These are phyloP conservation scores for Varroa destructor DNA, from an alignment of 1,140 invertebrate species.

Conservation along the genomic window DNA sequence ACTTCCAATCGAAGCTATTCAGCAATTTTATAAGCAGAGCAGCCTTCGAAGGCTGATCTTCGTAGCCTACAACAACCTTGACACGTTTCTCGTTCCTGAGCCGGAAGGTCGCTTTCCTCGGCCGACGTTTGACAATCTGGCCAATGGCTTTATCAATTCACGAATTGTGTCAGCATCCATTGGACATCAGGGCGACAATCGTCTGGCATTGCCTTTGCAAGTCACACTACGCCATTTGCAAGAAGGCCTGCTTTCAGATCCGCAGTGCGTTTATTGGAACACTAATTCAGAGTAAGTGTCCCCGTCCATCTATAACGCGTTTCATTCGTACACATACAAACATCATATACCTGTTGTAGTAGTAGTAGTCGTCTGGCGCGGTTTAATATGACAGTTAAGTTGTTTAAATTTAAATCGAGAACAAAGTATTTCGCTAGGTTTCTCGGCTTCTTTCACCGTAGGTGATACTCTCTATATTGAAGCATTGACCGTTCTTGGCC, in stretches of 20 bases:
- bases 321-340: too few relatives aligned
- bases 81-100: conserved; percentile 14
- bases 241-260: conserved; percentile 3
- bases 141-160: conserved; percentile 19
- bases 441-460: too few relatives aligned
- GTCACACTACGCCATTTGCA: conserved; percentile 9
- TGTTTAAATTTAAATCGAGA: too few relatives aligned
- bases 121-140: conserved; percentile 3
- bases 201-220: background rate
- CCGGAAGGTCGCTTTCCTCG: conserved; percentile 10
- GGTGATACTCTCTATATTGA: too few relatives aligned
- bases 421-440: too few relatives aligned
- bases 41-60: conserved; percentile 11
- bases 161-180: background rate
- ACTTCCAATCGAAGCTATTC: conserved; percentile 22
- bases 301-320: background rate
- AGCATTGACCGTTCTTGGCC: too few relatives aligned
- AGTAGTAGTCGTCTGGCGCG: too few relatives aligned
- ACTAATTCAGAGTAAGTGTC: background rate
- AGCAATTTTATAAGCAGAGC: conserved; percentile 15
- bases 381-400: too few relatives aligned
- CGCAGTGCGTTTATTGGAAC: conserved; percentile 23
- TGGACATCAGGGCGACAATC: background rate
- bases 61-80: conserved; percentile 22
- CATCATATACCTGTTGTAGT: too few relatives aligned